Evolutionary conservation across 2,888 invertebrate genomes (phyloP), one percentile per base, ranked within the genome.

Genomic region (Aelia acuminata): DNA sequence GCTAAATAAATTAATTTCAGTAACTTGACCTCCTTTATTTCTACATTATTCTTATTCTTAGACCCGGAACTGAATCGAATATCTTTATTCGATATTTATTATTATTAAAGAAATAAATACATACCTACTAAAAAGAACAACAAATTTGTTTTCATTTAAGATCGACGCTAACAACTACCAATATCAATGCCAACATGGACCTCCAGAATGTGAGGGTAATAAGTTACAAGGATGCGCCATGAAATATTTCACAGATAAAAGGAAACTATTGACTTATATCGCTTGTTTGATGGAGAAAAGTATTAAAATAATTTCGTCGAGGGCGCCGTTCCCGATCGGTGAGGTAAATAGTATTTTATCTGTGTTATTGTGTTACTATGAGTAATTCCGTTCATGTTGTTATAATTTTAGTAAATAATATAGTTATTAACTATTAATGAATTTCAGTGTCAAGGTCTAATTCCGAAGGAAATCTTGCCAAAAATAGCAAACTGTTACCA

Each of bases 231-330:
- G 75, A 39, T 75, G 75, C 31, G 75, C 35, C 39, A 20, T 75
- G 35, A 75, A 75, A 39, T 75, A 75, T 39, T 5, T 35, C 75
- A 75, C 75, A 39, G 35, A 75, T 7, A 75, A 75, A 75, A 75
- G 20, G 5, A 39, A 75, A 39, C 39, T 75, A 20, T 39, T 75
- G 3, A 22, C 1, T 22, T 35, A 75, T 39, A 35, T 75, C 22
- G 18, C 20, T 18, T 75, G 75, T 22, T 39, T 75, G 11, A 20
- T 75, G 70, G 4, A 20, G 31, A 70, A 39, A 0, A 75, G 35
- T 39, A 3, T 57, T 0, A 57, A 26, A 53, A 26, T n/a, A 53
- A 53, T 53, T 22, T n/a, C 22, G 1, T n/a, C 22, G 10, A 2
- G 13, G 13, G 13, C 20, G 10, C 39, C 3, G 0, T 75, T 39